Evolutionary conservation across 2,888 invertebrate species (phyloP), one percentile per base, ranked within the genome.

Genomic region (Chloroclysta siterata): DNA sequence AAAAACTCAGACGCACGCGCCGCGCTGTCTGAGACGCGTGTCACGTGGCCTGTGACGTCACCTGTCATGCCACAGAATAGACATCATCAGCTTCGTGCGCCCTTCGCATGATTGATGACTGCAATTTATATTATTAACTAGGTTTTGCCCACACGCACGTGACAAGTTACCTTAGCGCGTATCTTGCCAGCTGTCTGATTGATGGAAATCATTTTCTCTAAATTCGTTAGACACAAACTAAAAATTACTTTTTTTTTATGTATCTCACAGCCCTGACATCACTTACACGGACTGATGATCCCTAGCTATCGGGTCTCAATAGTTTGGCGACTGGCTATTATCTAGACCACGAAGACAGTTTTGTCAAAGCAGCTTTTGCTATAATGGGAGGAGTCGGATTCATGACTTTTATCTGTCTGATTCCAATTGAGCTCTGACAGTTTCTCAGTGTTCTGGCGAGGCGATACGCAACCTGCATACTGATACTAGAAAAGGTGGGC

Each of bases 21-120:
- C 65, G 55, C 58, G 65, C 65, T 48, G 65, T 65, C 65, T 65
- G 62, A 47, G 14, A 8, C 44, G 39, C 13, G 17, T 11, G 47
- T 65, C 65, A 62, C 65, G 65, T 62, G 65, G 17, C 3, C n/a
- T 2, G n/a, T 39, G 44, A 41, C 63, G 59, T 55, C 54, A 51
- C 17, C 22, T 28, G 52, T 53, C 59, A 41, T 14, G 42, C n/a
- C 54, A 54, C 52, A 52, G 51, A 51, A 51, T 36, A 36, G 13
- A 7, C 39, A 17, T 5, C 14, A 33, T 14, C n/a, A 29, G 28
- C 33, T 36, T 13, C 7, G 36, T 36, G 33, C 44, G 58, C 65
- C 62, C 53, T 65, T 54, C 56, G 33, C 17, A 58, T 62, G 61
- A 59, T 55, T 46, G 58, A 59, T 61, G 54, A 0, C 36, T 39